phyloP scores from a whole-genome alignment of 2,797 vertebrate species.

The Mormyrus hasselquistii region DNA sequence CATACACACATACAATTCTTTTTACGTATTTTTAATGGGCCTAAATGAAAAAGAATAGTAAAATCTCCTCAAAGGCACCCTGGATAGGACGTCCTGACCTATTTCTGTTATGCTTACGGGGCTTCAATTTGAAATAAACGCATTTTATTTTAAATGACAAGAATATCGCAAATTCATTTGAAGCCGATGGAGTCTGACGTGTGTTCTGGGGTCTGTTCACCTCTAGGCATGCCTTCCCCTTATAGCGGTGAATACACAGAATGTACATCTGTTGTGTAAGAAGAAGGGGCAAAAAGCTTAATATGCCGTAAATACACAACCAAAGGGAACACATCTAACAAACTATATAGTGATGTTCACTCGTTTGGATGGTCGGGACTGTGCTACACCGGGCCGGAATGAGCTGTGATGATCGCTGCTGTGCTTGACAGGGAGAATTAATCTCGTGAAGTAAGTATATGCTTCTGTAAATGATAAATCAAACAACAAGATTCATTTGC shows the following conservation, averaged over 20 bases:
- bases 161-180: not conserved
- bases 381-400: not conserved
- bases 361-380: not conserved
- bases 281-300: not conserved
- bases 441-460: not conserved
- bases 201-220: not conserved
- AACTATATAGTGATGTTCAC: conserved; percentile 3
- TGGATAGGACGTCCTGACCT: not conserved
- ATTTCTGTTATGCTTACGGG: not conserved
- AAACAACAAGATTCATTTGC: not conserved
- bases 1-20: not conserved
- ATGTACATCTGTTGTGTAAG: not conserved
- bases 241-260: not conserved
- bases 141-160: not conserved
- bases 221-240: not conserved
- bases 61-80: not conserved
- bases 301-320: not conserved
- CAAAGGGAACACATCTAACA: not conserved
- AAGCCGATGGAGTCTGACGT: not conserved
- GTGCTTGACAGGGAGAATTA: not conserved
- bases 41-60: not conserved
- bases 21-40: not conserved
- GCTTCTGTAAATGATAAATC: not conserved
- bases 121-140: not conserved
- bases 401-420: not conserved